These are phyloP conservation scores for Lepidurus packardi DNA, from an alignment of 1,140 invertebrate species.

Conservation along the genomic window DNA sequence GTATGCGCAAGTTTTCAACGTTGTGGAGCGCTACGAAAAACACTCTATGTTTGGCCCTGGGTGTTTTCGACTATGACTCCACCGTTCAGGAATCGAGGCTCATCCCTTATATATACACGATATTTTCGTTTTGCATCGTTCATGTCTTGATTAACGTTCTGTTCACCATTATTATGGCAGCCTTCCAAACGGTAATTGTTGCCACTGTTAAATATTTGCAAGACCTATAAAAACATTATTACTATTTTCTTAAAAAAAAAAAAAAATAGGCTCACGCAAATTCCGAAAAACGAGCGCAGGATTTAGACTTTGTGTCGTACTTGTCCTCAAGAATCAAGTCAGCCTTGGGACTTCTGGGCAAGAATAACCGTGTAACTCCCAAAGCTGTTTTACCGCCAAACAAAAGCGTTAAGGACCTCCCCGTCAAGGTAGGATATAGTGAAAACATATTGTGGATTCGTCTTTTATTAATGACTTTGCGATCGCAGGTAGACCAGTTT, in stretches of 20 bases:
- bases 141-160: slow-evolving; percentile 22
- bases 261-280: background rate
- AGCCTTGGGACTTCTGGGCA: background rate
- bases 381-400: background rate
- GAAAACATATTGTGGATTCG: background rate
- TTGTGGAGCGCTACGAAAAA: background rate
- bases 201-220: background rate
- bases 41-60: background rate
- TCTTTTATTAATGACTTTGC: background rate
- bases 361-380: background rate
- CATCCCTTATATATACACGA: slow-evolving; percentile 8
- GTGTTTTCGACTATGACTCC: background rate
- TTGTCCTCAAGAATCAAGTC: slow-evolving; percentile 2
- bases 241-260: background rate
- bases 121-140: background rate
- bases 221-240: background rate
- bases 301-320: slow-evolving; percentile 23
- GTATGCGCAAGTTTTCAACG: background rate
- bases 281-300: slow-evolving; percentile 5
- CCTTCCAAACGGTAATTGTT: background rate
- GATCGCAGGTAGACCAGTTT: slow-evolving; percentile 5
- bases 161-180: slow-evolving; percentile 21
- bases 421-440: background rate
- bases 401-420: slow-evolving; percentile 6
- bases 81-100: background rate